A percentile compares a stretch with the other conserved stretches of the same genome.
Evolutionary conservation across 35 echinoderm and acorn worm genomes (phyloP).

Genomic region (Lytechinus pictus): DNA sequence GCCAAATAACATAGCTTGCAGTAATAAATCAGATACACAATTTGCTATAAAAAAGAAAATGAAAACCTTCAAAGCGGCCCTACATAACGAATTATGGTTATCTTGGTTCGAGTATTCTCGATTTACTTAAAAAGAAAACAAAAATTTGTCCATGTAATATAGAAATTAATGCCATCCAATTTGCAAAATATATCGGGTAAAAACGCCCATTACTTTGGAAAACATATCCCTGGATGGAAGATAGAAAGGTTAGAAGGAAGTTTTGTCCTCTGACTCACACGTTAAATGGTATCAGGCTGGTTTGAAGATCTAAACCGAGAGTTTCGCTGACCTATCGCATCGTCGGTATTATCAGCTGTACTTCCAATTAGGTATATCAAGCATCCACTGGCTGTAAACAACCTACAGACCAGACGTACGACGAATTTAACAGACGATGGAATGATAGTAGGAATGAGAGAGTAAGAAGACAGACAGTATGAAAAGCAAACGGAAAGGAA

Average conservation of each 20-base stretch:
- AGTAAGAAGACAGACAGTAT: background rate
- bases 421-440: background rate
- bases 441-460: background rate
- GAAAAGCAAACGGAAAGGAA: too few species aligned
- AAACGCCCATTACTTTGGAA: background rate
- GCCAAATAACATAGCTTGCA: too few species aligned
- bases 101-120: too few species aligned
- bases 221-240: background rate
- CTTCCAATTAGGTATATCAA: background rate
- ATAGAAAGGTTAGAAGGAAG: background rate
- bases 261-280: constrained; percentile 1
- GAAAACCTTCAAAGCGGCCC: too few species aligned
- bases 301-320: constrained; percentile 1
- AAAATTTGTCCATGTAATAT: too few species aligned
- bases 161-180: too few species aligned
- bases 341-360: background rate
- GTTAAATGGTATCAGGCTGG: constrained; percentile 17
- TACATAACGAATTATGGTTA: too few species aligned
- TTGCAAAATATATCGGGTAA: background rate
- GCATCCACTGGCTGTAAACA: constrained; percentile 1
- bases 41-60: too few species aligned
- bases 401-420: background rate
- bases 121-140: too few species aligned
- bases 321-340: constrained; percentile 9
- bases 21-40: too few species aligned